A percentile compares a stretch with the other conserved stretches of the same genome.
Conservation (phyloP, 2,888 invertebrate genomes). For the Phyllotreta striolata region DNA sequence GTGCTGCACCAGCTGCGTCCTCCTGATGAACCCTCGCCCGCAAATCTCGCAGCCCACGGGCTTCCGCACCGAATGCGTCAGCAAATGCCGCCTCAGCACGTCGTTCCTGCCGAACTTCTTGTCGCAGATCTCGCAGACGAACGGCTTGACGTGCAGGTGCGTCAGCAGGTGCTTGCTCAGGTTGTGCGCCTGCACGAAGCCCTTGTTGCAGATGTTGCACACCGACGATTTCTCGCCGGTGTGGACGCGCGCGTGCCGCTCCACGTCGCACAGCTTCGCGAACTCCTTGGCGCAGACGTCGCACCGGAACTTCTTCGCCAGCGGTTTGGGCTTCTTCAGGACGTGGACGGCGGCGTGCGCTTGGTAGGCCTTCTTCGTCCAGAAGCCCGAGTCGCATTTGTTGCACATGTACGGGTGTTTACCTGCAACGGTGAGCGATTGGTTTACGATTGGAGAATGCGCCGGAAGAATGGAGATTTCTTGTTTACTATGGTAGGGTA, state of each 20-base stretch:
- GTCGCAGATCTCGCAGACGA: slow-evolving; percentile 57
- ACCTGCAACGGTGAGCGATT: slow-evolving; percentile 44
- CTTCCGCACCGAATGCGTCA: slow-evolving; percentile 58
- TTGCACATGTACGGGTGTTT: slow-evolving; percentile 56
- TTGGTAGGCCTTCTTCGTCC: slow-evolving; percentile 49
- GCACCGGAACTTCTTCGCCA: slow-evolving; percentile 53
- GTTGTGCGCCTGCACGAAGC: slow-evolving; percentile 57
- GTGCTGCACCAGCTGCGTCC: slow-evolving; percentile 50
- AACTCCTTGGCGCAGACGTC: slow-evolving; percentile 56
- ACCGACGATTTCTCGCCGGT: slow-evolving; percentile 59
- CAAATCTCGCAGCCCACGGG: slow-evolving; percentile 56
- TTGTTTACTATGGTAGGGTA: no score
- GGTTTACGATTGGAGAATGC: no score
- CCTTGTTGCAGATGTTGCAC: slow-evolving; percentile 55
- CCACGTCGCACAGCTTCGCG: slow-evolving; percentile 57
- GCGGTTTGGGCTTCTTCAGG: slow-evolving; percentile 48
- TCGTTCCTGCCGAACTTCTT: slow-evolving; percentile 58
- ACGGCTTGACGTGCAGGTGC: slow-evolving; percentile 57
- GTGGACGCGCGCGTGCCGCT: slow-evolving; percentile 58
- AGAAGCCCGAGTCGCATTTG: slow-evolving; percentile 55
- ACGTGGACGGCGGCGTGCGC: slow-evolving; percentile 53
- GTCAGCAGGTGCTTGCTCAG: slow-evolving; percentile 58
- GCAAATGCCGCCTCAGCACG: slow-evolving; percentile 56
- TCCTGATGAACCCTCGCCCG: slow-evolving; percentile 54
- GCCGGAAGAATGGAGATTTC: no score